phyloP scores from a whole-genome alignment of 2,888 invertebrate species.

The Rhagophthalmus giganteus region DNA sequence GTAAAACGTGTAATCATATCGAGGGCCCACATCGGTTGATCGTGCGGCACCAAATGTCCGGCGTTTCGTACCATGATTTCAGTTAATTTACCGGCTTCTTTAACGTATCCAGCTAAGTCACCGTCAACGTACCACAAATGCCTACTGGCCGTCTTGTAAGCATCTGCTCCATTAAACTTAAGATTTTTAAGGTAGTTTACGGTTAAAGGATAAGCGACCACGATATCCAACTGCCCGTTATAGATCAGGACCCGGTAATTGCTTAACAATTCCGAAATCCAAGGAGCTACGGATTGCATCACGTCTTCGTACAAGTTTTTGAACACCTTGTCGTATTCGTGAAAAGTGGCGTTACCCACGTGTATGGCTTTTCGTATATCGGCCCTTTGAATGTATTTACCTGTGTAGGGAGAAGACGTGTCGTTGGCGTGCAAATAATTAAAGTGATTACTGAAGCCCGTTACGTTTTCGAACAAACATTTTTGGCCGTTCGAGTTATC shows the following conservation, averaged over 20 bases:
- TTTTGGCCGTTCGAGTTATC: conserved; percentile 64
- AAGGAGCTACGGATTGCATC: conserved; percentile 77
- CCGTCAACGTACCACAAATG: conserved; percentile 70
- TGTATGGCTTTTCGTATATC: conserved; percentile 75
- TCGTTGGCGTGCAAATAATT: conserved; percentile 70
- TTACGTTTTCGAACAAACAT: conserved; percentile 72
- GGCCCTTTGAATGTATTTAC: conserved; percentile 64
- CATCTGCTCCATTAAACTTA: conserved; percentile 66
- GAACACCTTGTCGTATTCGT: conserved; percentile 69
- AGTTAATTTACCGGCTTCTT: conserved; percentile 69
- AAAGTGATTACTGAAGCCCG: conserved; percentile 76
- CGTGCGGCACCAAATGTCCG: conserved; percentile 80
- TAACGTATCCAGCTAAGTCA: conserved; percentile 76
- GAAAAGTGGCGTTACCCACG: conserved; percentile 78
- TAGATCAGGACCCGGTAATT: conserved; percentile 78
- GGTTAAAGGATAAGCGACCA: conserved; percentile 86
- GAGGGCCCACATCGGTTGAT: conserved; percentile 77
- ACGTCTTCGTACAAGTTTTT: conserved; percentile 76
- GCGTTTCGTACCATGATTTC: conserved; percentile 77
- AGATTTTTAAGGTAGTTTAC: conserved; percentile 75
- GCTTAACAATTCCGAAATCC: conserved; percentile 69
- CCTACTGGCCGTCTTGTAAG: conserved; percentile 68
- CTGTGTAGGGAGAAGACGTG: conserved; percentile 58
- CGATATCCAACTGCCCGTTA: conserved; percentile 89
- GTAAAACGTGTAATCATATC: conserved; percentile 74